Evolutionary conservation across 2,113 vertebrate genomes (phyloP).

Genomic region (Syngnathus floridae): DNA sequence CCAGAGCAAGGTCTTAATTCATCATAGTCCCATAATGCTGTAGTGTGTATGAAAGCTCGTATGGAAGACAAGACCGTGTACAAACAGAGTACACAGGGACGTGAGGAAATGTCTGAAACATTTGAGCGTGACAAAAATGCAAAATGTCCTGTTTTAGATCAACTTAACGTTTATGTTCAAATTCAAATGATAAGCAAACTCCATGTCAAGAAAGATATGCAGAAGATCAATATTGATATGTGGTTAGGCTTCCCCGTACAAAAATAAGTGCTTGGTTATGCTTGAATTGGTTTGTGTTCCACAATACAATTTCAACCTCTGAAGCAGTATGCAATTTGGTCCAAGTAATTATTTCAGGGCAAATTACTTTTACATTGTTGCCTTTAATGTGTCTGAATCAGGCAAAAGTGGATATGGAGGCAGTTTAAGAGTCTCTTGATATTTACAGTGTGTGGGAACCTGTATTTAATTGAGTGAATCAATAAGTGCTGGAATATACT

Average conservation of each 20-base stretch:
- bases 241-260: slow-evolving; percentile 41
- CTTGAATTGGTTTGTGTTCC: slow-evolving; percentile 59
- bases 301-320: slow-evolving; percentile 67
- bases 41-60: slow-evolving; percentile 2
- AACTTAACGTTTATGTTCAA: not conserved
- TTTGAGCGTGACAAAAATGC: not conserved
- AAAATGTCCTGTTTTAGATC: not conserved
- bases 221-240: slow-evolving; percentile 28
- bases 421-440: slow-evolving; percentile 64
- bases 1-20: slow-evolving; percentile 1
- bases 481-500: slow-evolving; percentile 63
- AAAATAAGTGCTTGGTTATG: slow-evolving; percentile 51
- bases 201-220: slow-evolving; percentile 3
- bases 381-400: slow-evolving; percentile 68
- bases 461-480: slow-evolving; percentile 75
- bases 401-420: slow-evolving; percentile 62
- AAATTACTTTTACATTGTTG: slow-evolving; percentile 67
- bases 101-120: not conserved
- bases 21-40: not conserved
- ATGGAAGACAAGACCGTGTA: not conserved
- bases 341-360: slow-evolving; percentile 67
- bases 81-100: not conserved
- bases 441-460: slow-evolving; percentile 67
- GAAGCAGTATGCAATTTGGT: slow-evolving; percentile 55
- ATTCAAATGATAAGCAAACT: not conserved